Percentiles rank a stretch among this genome's conserved stretches.
Evolutionary conservation across 2,113 vertebrate species (phyloP).

Genomic region (Fregata magnificens): DNA sequence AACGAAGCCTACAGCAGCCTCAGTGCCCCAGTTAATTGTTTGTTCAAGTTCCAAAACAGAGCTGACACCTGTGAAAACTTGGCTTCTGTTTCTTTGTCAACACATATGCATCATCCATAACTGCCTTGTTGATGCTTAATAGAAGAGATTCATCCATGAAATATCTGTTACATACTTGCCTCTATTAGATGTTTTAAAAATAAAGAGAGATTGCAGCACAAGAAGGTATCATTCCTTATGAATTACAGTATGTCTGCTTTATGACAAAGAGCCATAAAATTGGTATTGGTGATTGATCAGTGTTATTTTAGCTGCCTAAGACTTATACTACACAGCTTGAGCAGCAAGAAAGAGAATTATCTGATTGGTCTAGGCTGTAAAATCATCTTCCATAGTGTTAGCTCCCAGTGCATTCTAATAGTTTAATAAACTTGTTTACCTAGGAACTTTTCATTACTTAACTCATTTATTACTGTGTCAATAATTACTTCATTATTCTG

Average conservation of each 20-base stretch:
- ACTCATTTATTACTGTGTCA: background rate
- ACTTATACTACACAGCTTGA: background rate
- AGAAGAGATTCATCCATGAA: background rate
- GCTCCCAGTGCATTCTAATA: background rate
- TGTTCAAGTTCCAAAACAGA: background rate
- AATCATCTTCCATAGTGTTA: background rate
- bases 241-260: background rate
- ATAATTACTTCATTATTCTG: background rate
- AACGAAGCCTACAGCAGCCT: background rate
- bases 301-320: background rate
- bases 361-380: background rate
- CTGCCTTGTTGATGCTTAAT: background rate
- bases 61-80: slow-evolving; percentile 23
- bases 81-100: background rate
- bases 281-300: background rate
- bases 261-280: background rate
- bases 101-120: background rate
- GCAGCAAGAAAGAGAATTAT: background rate
- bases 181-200: background rate
- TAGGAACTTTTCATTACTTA: background rate
- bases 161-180: background rate
- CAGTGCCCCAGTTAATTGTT: background rate
- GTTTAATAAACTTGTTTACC: background rate
- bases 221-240: background rate
- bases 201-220: background rate